A percentile compares a stretch with the other conserved stretches of the same genome.
Conservation (phyloP, 1,140 invertebrate genomes). For the Drosophila suzukii region DNA sequence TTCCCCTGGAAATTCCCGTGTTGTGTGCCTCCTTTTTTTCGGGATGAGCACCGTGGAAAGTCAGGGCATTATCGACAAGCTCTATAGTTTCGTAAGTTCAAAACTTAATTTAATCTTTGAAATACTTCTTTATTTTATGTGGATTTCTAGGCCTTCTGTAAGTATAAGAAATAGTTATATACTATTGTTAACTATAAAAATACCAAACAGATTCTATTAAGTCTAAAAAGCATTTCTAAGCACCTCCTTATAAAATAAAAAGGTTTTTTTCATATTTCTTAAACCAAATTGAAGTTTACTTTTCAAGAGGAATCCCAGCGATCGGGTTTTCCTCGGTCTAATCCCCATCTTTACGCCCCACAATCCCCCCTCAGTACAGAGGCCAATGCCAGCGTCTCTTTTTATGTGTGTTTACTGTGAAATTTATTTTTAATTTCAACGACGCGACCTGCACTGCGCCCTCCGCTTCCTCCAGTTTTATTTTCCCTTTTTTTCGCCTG, state of each 20-base stretch:
- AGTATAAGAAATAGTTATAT: too few relatives aligned
- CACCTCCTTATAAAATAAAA: too few relatives aligned
- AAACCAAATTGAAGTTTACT: too few relatives aligned
- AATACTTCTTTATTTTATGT: not conserved
- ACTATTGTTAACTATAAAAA: too few relatives aligned
- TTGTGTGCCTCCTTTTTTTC: not conserved
- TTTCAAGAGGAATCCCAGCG: not conserved
- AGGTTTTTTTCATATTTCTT: too few relatives aligned
- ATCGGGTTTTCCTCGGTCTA: not conserved
- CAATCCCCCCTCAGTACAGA: not conserved
- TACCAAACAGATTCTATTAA: too few relatives aligned
- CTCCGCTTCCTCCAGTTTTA: not conserved
- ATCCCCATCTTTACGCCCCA: not conserved
- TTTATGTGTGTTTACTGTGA: constrained; percentile 82
- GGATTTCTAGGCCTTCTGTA: too few relatives aligned
- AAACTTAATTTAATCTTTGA: not conserved
- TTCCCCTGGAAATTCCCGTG: constrained; percentile 24
- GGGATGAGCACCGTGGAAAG: not conserved
- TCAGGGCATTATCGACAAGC: not conserved
- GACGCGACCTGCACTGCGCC: constrained; percentile 43
- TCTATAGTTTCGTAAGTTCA: not conserved
- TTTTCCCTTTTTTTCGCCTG: not conserved
- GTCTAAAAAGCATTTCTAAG: too few relatives aligned
- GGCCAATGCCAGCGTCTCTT: constrained; percentile 51
- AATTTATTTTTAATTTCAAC: constrained; percentile 81